A percentile compares a stretch with the other conserved stretches of the same genome.
Evolutionary conservation across 2,888 invertebrate genomes (phyloP).

Genomic region (Scelioninae gen. 2): DNA sequence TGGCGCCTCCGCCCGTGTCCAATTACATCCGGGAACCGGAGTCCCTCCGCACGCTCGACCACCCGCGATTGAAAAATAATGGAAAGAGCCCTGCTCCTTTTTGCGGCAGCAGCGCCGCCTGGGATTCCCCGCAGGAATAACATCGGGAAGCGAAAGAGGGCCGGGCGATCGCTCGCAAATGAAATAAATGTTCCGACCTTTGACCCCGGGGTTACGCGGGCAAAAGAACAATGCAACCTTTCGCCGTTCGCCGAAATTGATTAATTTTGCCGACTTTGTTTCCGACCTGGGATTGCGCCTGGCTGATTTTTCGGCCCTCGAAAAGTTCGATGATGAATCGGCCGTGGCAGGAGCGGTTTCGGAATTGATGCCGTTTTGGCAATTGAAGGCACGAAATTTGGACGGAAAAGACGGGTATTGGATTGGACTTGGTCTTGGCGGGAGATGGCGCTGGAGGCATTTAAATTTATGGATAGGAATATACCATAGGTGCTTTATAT

Average conservation of each 20-base stretch:
- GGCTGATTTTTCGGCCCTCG: constrained; percentile 13
- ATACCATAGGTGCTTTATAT: no score
- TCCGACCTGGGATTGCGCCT: not conserved
- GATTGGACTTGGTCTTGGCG: no score
- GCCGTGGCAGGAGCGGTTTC: no score
- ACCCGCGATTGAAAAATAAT: constrained; percentile 75
- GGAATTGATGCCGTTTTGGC: no score
- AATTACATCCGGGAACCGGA: constrained; percentile 72
- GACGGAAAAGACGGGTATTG: no score
- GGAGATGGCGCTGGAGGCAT: no score
- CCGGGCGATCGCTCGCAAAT: constrained; percentile 52
- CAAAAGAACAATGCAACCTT: constrained; percentile 39
- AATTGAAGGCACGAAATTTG: no score
- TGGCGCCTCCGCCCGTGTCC: constrained; percentile 65
- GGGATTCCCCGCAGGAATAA: constrained; percentile 65
- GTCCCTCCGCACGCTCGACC: constrained; percentile 69
- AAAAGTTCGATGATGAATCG: not conserved
- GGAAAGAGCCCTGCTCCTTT: constrained; percentile 66
- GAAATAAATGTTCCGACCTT: constrained; percentile 51
- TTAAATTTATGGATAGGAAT: no score
- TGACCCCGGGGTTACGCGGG: constrained; percentile 9
- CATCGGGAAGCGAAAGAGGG: constrained; percentile 61
- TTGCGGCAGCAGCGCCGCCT: constrained; percentile 43
- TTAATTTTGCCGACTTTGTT: constrained; percentile 34
- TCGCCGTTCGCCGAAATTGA: constrained; percentile 26